Evolutionary conservation across 2,888 invertebrate species (phyloP), one percentile per base, ranked within the genome.

Genomic region (Dynastes hyllus): DNA sequence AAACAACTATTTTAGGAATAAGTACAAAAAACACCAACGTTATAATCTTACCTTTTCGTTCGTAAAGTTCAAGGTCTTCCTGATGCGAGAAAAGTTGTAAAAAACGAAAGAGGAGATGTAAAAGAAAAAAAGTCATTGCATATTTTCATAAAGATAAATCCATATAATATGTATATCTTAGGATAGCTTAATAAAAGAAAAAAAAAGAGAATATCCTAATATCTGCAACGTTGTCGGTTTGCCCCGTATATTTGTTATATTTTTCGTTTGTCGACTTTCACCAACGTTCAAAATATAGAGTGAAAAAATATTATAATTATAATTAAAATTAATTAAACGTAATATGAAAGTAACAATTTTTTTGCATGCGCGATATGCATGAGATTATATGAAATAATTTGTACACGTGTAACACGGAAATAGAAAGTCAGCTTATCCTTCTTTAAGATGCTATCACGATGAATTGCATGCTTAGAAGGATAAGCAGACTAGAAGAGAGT

Each of bases 171-270:
- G 81, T 83, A 83, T 84, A 83, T 79, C 83, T 75, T 85, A 86
- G 85, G 84, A 84, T 85, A 85, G 85, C 80, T 76, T 66, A 73
- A 69, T 76, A 79, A 79, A 73, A 50, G 32, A 37, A 37, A 37
- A 37, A 37, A 58, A 77, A 70, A 83, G 45, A 58, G 69, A 70
- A 82, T 84, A 84, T 85, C 85, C 85, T 84, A 84, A 85, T 84
- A 84, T 83, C 83, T 84, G 85, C 85, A 86, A 86, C 85, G 85
- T 86, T 85, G 83, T 84, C 83, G 81, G 83, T 85, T 84, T 83
- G 85, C 84, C 83, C 84, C 45, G 45, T 45, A 45, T 45, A 8
- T 45, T 45, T 8, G 11, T 45, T 45, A 45, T 11, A 79, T 81
- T 50, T 65, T 66, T 22, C 16, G 13, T 29, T 70, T 45, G 11